A percentile compares a stretch with the other conserved stretches of the same genome.
phyloP scores from a whole-genome alignment of 2,113 vertebrate species.

The Rhinolophus ferrumequinum region DNA sequence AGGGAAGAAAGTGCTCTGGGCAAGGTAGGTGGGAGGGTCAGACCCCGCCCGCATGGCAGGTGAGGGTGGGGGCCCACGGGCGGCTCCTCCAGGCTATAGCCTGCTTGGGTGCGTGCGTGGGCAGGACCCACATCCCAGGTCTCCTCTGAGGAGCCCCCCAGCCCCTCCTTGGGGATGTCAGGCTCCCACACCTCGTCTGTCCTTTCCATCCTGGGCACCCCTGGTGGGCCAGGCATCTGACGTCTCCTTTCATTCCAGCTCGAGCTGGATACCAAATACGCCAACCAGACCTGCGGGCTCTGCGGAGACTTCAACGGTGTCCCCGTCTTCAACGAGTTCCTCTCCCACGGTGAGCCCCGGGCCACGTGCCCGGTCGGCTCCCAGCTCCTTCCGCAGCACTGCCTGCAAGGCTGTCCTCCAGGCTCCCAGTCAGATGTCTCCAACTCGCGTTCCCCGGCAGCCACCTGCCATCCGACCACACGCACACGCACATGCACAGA shows the following conservation, averaged over 20 bases:
- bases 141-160: not conserved
- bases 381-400: rapidly evolving
- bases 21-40: rapidly evolving
- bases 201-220: rapidly evolving
- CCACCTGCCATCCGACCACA: not conserved
- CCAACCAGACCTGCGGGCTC: constrained; percentile 93
- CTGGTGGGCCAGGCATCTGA: rapidly evolving
- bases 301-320: constrained; percentile 94
- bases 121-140: not conserved
- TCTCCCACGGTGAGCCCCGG: constrained; percentile 85
- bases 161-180: not conserved
- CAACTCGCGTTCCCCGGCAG: rapidly evolving
- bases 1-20: not conserved
- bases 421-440: not conserved
- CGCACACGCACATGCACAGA: not conserved
- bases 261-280: constrained; percentile 90
- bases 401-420: not conserved
- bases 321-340: constrained; percentile 86
- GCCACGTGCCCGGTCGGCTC: rapidly evolving
- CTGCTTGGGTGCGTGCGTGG: rapidly evolving
- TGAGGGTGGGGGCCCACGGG: rapidly evolving
- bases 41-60: rapidly evolving
- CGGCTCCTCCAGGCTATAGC: not conserved
- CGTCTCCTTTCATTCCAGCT: constrained; percentile 81
- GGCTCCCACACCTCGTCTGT: not conserved